A percentile compares a stretch with the other conserved stretches of the same genome.
These are phyloP conservation scores for Glaucidium brasilianum DNA, from an alignment of 2,113 vertebrate species.

Conservation along the genomic window DNA sequence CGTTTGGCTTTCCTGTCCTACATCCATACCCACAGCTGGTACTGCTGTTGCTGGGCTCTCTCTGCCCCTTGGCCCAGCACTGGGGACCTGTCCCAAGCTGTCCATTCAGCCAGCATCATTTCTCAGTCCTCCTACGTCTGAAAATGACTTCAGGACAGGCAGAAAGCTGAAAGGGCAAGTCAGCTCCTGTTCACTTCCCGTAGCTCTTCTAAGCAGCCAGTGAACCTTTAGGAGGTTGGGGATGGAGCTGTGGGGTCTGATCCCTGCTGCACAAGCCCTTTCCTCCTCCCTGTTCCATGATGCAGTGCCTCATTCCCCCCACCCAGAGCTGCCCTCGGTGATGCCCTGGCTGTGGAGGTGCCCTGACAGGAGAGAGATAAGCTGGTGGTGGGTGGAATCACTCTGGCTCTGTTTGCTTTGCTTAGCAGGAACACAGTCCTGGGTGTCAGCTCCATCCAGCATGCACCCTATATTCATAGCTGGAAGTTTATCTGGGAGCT, in stretches of 20 bases:
- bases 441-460: not conserved
- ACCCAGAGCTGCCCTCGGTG: not conserved
- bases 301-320: not conserved
- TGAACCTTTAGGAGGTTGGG: not conserved
- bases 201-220: not conserved
- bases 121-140: not conserved
- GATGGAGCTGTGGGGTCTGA: not conserved
- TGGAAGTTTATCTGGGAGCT: not conserved
- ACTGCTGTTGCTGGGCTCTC: not conserved
- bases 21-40: not conserved
- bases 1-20: not conserved
- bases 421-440: not conserved
- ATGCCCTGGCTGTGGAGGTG: not conserved
- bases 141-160: not conserved
- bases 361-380: not conserved
- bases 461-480: accelerated
- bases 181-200: not conserved
- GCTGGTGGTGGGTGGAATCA: not conserved
- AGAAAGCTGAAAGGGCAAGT: not conserved
- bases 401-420: not conserved
- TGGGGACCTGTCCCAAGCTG: not conserved
- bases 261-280: not conserved
- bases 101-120: not conserved
- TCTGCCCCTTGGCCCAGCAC: not conserved
- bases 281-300: not conserved